Base-by-base conservation (phyloP, 1,140 invertebrate genomes). In the Polyergus mexicanus region DNA sequence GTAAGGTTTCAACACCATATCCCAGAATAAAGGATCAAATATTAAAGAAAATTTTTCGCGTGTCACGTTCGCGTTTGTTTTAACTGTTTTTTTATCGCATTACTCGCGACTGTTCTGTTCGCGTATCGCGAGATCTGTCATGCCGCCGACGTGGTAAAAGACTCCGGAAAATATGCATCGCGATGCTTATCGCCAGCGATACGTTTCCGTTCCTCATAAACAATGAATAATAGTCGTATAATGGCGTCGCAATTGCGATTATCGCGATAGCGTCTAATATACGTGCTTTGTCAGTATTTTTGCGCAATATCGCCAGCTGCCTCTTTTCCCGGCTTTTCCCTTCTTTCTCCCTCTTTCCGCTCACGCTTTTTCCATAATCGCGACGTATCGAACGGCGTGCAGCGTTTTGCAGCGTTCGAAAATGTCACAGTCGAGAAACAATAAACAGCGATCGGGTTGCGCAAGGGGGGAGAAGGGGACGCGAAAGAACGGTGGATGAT, bases 401-500 rank as follows among this genome's bases (percentile, higher is more conserved):
- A 77, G 32, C 88, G 84, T 41, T 41, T 90, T 84, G 87, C 84
- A 77, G 65, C 88, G 86, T 78, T 91, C 75, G 75, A 87, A 38
- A 72, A 89, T 88, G 90, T 86, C n/a, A 38, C 88, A 32, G 84
- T 78, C 83, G 10, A 63, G 68, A 78, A 85, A 90, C 89, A 90
- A 92, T 90, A 91, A 92, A 92, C 86, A 77, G 86, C 85, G 86
- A 11, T 8, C 41, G 78, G 86, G 87, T 88, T 89, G 90, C 86
- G 3, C 10, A 11, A 44, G 41, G 7, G 38, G 38, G 7, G 8
- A 44, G 41, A 44, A n/a, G 16, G 19, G 91, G 13, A 32, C 19
- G 0, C 10, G 41, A 44, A 19, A 13, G 75, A 81, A 71, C 28
- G 11, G 25, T 16, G 63, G 78, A 84, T 84, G 88, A 35, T 25